Conservation (phyloP, 2,797 vertebrate species). For the Enteromius anoplus region DNA sequence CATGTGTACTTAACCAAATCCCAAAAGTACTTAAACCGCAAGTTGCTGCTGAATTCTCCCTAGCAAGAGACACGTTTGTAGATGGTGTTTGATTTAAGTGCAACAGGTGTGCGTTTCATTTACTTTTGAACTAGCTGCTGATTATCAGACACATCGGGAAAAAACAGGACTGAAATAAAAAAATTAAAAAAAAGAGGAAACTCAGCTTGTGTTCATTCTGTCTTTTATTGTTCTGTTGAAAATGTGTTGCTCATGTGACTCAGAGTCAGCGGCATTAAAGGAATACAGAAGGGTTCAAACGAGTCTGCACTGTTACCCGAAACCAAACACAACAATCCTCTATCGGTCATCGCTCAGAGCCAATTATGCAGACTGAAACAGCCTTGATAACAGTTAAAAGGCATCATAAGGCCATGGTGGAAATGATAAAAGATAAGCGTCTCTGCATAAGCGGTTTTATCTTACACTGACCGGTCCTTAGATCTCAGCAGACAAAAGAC, state of each 20-base stretch:
- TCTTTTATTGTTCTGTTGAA: conserved; percentile 55
- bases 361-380: conserved; percentile 57
- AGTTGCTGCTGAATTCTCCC: not conserved
- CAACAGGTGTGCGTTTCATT: not conserved
- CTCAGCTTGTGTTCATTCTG: not conserved
- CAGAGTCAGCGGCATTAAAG: conserved; percentile 46
- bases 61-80: not conserved
- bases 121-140: not conserved
- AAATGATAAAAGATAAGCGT: conserved; percentile 70
- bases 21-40: conserved; percentile 18
- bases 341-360: conserved; percentile 45
- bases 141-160: not conserved
- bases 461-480: conserved; percentile 56
- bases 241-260: conserved; percentile 49
- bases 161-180: not conserved
- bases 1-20: conserved; percentile 70
- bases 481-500: conserved; percentile 49
- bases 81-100: not conserved
- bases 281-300: conserved; percentile 51
- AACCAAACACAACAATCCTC: conserved; percentile 25
- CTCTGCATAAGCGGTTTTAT: conserved; percentile 59
- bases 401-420: conserved; percentile 80
- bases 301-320: conserved; percentile 18
- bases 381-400: conserved; percentile 77
- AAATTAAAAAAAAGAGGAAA: not conserved